phyloP scores from a whole-genome alignment of 2,113 vertebrate species.

The Ageneiosus marmoratus region DNA sequence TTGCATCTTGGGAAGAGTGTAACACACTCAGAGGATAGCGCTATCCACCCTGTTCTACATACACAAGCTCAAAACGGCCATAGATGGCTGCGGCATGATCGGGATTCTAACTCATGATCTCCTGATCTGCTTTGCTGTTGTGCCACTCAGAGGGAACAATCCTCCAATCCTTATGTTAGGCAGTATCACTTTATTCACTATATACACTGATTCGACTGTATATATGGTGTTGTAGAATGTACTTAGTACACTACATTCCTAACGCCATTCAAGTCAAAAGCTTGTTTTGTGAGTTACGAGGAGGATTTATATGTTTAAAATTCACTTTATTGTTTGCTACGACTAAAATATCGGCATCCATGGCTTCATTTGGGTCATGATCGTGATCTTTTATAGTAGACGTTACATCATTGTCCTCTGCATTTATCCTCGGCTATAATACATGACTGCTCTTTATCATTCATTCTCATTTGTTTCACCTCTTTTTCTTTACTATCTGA shows the following conservation, averaged over 20 bases:
- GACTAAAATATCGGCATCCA: neutral
- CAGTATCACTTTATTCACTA: neutral
- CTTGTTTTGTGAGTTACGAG: neutral
- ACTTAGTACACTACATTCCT: neutral
- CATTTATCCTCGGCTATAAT: neutral
- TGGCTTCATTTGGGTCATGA: neutral
- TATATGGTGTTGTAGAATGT: neutral
- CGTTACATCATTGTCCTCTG: neutral
- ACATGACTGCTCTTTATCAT: neutral
- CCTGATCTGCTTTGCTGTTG: too few relatives aligned
- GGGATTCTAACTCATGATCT: neutral
- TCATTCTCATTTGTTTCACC: neutral
- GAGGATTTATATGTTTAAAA: neutral
- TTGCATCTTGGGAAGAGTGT: neutral
- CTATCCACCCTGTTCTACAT: neutral
- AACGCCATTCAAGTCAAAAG: neutral
- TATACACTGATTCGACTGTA: neutral
- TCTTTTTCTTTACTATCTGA: neutral
- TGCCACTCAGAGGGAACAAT: neutral
- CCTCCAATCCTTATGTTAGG: neutral
- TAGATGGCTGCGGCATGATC: neutral
- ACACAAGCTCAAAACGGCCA: neutral
- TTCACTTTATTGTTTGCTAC: neutral
- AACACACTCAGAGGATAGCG: neutral
- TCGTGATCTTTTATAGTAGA: neutral